Evolutionary conservation across 2,888 invertebrate genomes (phyloP).

Genomic region (Malachius bipustulatus): DNA sequence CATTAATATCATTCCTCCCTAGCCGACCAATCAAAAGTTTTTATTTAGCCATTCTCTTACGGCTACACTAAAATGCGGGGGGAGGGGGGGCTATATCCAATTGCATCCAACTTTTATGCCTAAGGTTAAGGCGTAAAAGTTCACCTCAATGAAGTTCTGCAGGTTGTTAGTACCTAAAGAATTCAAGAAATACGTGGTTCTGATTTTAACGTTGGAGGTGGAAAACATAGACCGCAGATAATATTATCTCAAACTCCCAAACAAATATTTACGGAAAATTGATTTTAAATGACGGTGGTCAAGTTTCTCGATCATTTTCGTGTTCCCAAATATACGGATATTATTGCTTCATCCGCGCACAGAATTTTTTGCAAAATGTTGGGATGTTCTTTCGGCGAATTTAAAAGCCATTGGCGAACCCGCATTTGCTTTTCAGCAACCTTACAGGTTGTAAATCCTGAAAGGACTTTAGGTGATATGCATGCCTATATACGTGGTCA

Average conservation of each 20-base stretch:
- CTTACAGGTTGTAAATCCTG: too few species aligned
- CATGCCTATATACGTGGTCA: too few species aligned
- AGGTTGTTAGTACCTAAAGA: conserved; percentile 1
- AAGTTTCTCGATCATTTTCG: too few species aligned
- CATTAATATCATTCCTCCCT: conserved; percentile 1
- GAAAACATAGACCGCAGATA: background rate
- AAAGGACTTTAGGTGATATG: too few species aligned
- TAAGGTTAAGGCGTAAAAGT: background rate
- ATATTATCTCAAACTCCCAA: conserved; percentile 1
- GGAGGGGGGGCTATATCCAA: conserved; percentile 1
- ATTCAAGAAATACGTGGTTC: conserved; percentile 3
- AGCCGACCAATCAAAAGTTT: background rate
- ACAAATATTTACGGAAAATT: too few species aligned
- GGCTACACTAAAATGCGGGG: background rate
- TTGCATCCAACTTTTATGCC: background rate
- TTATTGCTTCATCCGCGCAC: too few species aligned
- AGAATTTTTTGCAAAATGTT: too few species aligned
- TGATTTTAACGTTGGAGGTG: conserved; percentile 1
- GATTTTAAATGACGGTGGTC: too few species aligned
- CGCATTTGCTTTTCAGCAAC: too few species aligned
- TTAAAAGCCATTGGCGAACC: too few species aligned
- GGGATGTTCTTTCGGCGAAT: too few species aligned
- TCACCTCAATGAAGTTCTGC: conserved; percentile 2
- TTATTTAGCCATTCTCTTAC: conserved; percentile 2
- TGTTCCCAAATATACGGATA: too few species aligned